Base-by-base conservation (phyloP, 2,888 invertebrate species). In the Xestia xanthographa region DNA sequence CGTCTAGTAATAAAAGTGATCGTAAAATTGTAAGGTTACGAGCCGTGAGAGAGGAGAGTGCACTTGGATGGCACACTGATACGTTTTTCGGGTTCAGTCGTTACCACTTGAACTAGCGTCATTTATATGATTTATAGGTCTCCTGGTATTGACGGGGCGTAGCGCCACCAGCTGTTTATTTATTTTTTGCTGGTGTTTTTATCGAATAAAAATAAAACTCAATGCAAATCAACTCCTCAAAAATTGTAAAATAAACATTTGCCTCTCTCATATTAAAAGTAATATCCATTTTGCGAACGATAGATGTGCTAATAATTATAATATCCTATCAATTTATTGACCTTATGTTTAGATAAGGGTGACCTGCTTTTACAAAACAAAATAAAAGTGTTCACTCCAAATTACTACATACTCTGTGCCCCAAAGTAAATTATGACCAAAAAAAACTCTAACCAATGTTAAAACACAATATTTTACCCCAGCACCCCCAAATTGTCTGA, bases 1-100 rank as follows among this genome's bases (percentile, higher is more conserved):
- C 96, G 96, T 95, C 95, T 95, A 93, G 96, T 95, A 96, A 96
- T 96, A 96, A 96, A 96, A 96, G 93, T 90, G 94, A 91, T 95
- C 96, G 94, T 96, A 96, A 96, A 96, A 95, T 95, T 94, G 95
- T 95, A 95, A 95, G 93, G 95, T 96, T 95, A 96, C 95, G 96
- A 95, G 92, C 94, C 91, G 93, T 90, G 93, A 95, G 95, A 93
- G 88, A 93, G 92, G 90, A 92, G 94, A 95, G 95, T 95, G 95
- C 95, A 95, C 94, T 95, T 91, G 91, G 94, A 95, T 95, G 94
- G 95, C 93, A 94, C 95, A 93, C 92, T 94, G 95, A 94, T 95
- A 95, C 93, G 93, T 93, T 95, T 94, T 95, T 95, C 92, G 94
- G 94, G 91, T 91, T 92, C 89, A 89, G 90, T 92, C 90, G 90